phyloP scores from a whole-genome alignment of 2,888 invertebrate species.

The Sarcophaga caerulescens region DNA sequence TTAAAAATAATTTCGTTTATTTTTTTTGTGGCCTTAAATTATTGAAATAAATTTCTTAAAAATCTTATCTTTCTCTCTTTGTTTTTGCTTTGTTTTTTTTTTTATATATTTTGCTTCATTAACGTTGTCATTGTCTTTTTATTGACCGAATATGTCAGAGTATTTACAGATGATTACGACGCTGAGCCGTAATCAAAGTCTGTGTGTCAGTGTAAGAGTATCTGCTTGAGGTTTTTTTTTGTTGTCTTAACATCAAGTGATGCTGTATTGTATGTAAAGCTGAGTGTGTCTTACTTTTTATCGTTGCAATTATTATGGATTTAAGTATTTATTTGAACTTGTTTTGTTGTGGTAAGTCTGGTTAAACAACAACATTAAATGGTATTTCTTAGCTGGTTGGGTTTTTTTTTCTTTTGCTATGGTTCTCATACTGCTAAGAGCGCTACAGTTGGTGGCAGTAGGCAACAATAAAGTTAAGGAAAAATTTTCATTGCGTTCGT shows the following conservation, averaged over 20 bases:
- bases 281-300: neutral
- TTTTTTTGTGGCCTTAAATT: neutral
- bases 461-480: neutral
- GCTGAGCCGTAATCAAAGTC: neutral
- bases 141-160: constrained; percentile 50
- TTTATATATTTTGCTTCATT: constrained; percentile 47
- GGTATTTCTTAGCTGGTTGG: constrained; percentile 54
- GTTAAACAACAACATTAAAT: constrained; percentile 65
- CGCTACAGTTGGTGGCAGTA: neutral
- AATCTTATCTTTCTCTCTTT: neutral
- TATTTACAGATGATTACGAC: constrained; percentile 9
- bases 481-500: too few species aligned
- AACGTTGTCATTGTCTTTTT: constrained; percentile 63
- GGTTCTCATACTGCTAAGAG: constrained; percentile 10
- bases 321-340: constrained; percentile 64
- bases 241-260: neutral
- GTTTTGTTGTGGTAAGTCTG: constrained; percentile 67
- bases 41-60: neutral
- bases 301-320: constrained; percentile 57
- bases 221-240: constrained; percentile 14
- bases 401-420: constrained; percentile 11
- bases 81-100: neutral
- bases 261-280: neutral
- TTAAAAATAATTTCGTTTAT: too few species aligned
- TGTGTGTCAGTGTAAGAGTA: constrained; percentile 21